Evolutionary conservation across 2,888 invertebrate genomes (phyloP).

Genomic region (Falcaria lacertinaria): DNA sequence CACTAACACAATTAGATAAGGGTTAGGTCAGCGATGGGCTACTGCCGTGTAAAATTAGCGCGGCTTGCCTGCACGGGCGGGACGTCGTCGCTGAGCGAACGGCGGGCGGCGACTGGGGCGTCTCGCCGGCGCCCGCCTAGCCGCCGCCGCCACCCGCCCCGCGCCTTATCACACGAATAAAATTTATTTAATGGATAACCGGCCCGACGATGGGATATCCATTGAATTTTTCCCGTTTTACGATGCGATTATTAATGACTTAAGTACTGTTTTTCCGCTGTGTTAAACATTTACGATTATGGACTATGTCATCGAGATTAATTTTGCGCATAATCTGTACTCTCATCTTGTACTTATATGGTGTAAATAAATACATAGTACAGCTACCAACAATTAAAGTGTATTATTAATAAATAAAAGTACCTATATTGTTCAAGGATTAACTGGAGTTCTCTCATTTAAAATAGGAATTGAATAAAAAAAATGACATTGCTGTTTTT

Average conservation of each 20-base stretch:
- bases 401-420: too few relatives aligned
- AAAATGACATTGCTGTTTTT: too few relatives aligned
- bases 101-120: constrained; percentile 67
- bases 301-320: background rate
- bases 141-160: constrained; percentile 65
- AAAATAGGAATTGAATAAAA: too few relatives aligned
- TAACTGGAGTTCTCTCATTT: too few relatives aligned
- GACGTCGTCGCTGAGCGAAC: constrained; percentile 51
- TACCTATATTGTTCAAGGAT: too few relatives aligned
- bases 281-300: constrained; percentile 31
- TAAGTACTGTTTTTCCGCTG: constrained; percentile 39
- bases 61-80: constrained; percentile 38
- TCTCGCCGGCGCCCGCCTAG: constrained; percentile 62
- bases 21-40: constrained; percentile 42
- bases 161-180: constrained; percentile 72
- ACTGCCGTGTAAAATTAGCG: constrained; percentile 67
- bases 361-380: too few relatives aligned
- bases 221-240: constrained; percentile 63
- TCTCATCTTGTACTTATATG: too few relatives aligned
- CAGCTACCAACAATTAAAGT: too few relatives aligned
- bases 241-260: constrained; percentile 52
- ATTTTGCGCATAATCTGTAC: background rate
- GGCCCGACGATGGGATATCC: constrained; percentile 55
- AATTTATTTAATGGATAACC: constrained; percentile 77
- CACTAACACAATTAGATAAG: constrained; percentile 59